phyloP scores from a whole-genome alignment of 2,113 vertebrate genomes.

The Odobenus rosmarus region DNA sequence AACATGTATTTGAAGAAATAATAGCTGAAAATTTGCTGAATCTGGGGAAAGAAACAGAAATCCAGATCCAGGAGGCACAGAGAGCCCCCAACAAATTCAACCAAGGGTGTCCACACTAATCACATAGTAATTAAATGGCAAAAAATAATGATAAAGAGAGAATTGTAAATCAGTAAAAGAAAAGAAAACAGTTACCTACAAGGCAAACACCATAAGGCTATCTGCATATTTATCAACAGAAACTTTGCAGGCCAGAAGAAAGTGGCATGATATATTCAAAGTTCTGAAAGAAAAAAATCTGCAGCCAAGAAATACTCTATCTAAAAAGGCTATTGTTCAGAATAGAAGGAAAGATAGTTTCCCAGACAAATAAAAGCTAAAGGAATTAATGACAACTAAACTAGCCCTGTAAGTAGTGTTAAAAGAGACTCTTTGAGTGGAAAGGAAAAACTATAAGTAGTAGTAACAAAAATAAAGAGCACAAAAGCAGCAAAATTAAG shows the following conservation, averaged over 20 bases:
- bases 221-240: not conserved
- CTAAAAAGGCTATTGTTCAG: not conserved
- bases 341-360: not conserved
- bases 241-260: not conserved
- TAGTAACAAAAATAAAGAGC: not conserved
- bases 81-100: not conserved
- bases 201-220: not conserved
- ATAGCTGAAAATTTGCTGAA: too few relatives aligned
- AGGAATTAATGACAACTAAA: not conserved
- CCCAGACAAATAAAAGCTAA: not conserved
- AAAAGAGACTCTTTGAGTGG: not conserved
- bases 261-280: not conserved
- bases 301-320: not conserved
- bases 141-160: not conserved
- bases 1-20: not conserved
- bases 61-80: too few relatives aligned
- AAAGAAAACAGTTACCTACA: not conserved
- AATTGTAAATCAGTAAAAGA: not conserved
- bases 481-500: not conserved
- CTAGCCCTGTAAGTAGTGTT: not conserved
- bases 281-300: not conserved
- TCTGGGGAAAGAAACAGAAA: too few relatives aligned
- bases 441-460: not conserved
- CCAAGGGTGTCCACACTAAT: not conserved
- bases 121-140: not conserved